A percentile compares a stretch with the other conserved stretches of the same genome.
These are phyloP conservation scores for Gnathonemus echidnorhynchus DNA, from an alignment of 2,113 vertebrate species.

Conservation along the genomic window DNA sequence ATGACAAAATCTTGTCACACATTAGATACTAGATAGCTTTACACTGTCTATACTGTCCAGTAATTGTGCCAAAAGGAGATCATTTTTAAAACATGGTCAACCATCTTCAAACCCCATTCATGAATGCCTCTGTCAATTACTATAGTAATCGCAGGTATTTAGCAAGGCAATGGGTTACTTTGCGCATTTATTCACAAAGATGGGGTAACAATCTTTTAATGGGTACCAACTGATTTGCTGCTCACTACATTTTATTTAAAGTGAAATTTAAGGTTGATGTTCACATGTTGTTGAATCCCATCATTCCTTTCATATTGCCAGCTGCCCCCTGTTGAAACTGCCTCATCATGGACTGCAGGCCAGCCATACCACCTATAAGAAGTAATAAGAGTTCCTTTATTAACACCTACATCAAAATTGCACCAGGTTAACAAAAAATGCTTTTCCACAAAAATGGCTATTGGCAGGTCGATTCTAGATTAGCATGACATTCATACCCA, in stretches of 20 bases:
- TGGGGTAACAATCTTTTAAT: conserved; percentile 31
- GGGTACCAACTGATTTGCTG: conserved; percentile 18
- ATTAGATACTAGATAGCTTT: conserved; percentile 21
- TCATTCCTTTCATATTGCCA: conserved; percentile 99
- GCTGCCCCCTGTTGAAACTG: conserved; percentile 98
- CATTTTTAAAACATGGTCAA: neutral
- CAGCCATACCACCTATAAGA: conserved; percentile 88
- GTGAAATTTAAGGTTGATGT: conserved; percentile 60
- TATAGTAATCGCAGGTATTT: conserved; percentile 26
- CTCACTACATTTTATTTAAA: conserved; percentile 23
- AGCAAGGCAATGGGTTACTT: conserved; percentile 25
- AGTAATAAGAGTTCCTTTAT: conserved; percentile 7
- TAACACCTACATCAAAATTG: neutral
- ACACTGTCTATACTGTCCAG: neutral
- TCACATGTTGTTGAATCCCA: conserved; percentile 99
- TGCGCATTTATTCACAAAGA: conserved; percentile 29
- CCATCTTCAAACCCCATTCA: neutral
- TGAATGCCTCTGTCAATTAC: conserved; percentile 21
- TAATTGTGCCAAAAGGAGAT: conserved; percentile 17
- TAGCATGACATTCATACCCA: conserved; percentile 67
- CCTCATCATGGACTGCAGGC: conserved; percentile 98
- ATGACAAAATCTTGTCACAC: conserved; percentile 45
- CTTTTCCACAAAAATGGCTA: neutral
- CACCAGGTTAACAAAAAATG: neutral
- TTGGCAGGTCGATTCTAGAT: neutral